These are phyloP conservation scores for Spodoptera littoralis DNA, from an alignment of 2,888 invertebrate species.

Conservation along the genomic window DNA sequence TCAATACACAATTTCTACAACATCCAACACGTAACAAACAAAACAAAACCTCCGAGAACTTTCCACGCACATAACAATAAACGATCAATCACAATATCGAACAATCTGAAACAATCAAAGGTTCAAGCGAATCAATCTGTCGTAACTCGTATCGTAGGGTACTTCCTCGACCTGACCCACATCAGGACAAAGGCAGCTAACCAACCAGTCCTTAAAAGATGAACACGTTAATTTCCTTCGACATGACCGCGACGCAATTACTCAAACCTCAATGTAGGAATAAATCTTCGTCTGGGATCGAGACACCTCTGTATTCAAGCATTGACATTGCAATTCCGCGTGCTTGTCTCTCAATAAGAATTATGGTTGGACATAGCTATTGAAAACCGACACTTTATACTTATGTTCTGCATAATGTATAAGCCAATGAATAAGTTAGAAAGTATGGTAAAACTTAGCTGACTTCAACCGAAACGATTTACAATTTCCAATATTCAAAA, in stretches of 20 bases:
- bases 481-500: too few relatives aligned
- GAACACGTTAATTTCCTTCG: constrained; percentile 52
- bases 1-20: too few relatives aligned
- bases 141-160: neutral
- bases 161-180: constrained; percentile 45
- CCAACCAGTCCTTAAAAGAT: constrained; percentile 44
- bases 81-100: constrained; percentile 22
- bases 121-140: constrained; percentile 38
- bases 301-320: constrained; percentile 57
- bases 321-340: constrained; percentile 63
- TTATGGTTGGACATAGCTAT: constrained; percentile 51
- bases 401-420: constrained; percentile 37
- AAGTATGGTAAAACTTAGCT: neutral
- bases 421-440: constrained; percentile 40
- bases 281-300: constrained; percentile 59
- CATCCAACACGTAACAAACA: neutral
- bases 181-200: constrained; percentile 45
- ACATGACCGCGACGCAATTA: constrained; percentile 47
- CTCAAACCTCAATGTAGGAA: constrained; percentile 57
- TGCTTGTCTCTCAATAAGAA: constrained; percentile 52
- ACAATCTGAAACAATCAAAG: constrained; percentile 21
- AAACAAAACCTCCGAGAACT: neutral
- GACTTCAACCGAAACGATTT: too few relatives aligned
- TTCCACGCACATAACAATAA: constrained; percentile 2
- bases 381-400: constrained; percentile 52